These are phyloP conservation scores for Caradrina clavipalpis DNA, from an alignment of 2,888 invertebrate species.

Conservation along the genomic window DNA sequence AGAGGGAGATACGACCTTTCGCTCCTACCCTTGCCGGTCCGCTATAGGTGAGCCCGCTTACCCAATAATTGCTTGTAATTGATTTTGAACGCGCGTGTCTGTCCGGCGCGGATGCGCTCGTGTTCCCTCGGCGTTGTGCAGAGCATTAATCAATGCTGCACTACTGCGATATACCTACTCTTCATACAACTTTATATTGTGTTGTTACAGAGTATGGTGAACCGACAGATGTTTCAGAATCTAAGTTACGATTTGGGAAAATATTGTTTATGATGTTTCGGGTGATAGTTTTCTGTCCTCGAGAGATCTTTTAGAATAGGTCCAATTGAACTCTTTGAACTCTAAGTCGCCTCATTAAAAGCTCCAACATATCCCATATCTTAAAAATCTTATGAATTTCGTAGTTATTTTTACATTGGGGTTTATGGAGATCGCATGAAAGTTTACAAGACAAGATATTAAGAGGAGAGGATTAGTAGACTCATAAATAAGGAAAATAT, in stretches of 20 bases:
- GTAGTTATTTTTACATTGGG: slow-evolving; percentile 1
- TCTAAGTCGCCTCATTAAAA: not conserved
- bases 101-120: slow-evolving; percentile 49
- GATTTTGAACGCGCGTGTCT: slow-evolving; percentile 59
- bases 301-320: not conserved
- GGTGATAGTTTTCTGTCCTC: not conserved
- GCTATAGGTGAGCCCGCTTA: slow-evolving; percentile 56
- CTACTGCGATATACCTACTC: not conserved
- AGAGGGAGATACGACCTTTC: slow-evolving; percentile 61
- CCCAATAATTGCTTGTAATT: slow-evolving; percentile 65
- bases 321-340: not conserved
- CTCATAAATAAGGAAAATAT: not conserved
- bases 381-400: not conserved
- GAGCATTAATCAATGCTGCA: slow-evolving; percentile 57
- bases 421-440: not conserved
- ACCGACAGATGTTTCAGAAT: not conserved
- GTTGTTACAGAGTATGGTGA: slow-evolving; percentile 17
- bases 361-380: not conserved
- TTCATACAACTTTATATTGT: not conserved
- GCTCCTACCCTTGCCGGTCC: slow-evolving; percentile 48
- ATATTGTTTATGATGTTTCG: not conserved
- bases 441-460: not conserved
- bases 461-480: not conserved
- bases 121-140: slow-evolving; percentile 41
- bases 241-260: not conserved